Conservation (phyloP, 2,113 vertebrate genomes). For the Stercorarius parasiticus region DNA sequence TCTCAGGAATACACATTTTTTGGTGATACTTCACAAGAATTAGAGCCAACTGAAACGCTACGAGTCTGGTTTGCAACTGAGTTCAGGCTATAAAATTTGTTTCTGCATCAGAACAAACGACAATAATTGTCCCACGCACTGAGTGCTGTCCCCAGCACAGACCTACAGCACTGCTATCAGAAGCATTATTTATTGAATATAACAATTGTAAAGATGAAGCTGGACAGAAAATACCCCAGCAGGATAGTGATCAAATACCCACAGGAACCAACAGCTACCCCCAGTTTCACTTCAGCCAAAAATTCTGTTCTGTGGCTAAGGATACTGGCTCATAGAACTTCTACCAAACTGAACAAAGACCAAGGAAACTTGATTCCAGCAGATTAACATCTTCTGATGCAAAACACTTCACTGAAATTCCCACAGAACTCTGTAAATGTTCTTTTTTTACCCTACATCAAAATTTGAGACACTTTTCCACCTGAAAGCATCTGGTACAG, state of each 20-base stretch:
- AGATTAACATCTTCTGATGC: neutral
- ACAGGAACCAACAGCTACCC: neutral
- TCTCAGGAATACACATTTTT: neutral
- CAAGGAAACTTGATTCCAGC: neutral
- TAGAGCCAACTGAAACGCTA: neutral
- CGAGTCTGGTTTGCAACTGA: neutral
- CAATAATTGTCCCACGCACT: neutral
- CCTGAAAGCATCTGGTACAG: neutral
- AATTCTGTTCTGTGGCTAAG: neutral
- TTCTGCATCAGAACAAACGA: neutral
- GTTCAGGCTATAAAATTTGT: neutral
- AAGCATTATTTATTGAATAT: neutral
- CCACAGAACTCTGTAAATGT: neutral
- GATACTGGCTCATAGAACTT: neutral
- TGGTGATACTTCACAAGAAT: neutral
- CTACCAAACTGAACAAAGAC: neutral
- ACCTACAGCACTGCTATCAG: neutral
- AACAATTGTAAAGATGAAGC: neutral
- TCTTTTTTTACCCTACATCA: neutral
- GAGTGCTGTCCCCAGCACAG: neutral
- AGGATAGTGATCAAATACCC: neutral
- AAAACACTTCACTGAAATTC: neutral
- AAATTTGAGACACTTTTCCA: neutral
- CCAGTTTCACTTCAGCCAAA: neutral
- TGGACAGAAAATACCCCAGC: neutral